Base-by-base conservation (phyloP, 2,797 vertebrate genomes). In the Carcharodon carcharias region DNA sequence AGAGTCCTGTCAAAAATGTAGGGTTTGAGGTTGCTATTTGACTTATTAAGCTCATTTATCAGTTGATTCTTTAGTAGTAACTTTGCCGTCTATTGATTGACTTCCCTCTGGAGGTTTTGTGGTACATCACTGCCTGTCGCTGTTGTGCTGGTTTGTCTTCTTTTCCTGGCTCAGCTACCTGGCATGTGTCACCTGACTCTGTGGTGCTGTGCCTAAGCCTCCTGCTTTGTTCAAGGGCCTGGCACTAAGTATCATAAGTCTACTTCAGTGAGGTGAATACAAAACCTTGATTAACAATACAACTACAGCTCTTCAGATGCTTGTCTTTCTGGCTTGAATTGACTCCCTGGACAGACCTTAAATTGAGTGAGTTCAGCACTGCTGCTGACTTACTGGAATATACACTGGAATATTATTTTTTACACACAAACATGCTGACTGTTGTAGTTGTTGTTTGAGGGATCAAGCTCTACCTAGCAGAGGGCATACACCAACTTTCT, bases 1-100 rank as follows among this genome's bases (percentile, higher is more conserved):
- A 93, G 91, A 93, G 91, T 93, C 91, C 65, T 65, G 91, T 16
- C 91, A 93, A 45, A 65, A 93, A 93, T 93, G n/a, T 65, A 45
- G 35, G 91, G 91, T n/a, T 93, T 65, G 91, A 23, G 23, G 63
- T 65, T 93, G 63, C n/a, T 65, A 7, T 23, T 35, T 58, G 12
- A 58, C 56, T 61, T 91, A 31, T 28, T 91, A 93, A 93, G 91
- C 18, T 93, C 58, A 93, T 65, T 93, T 93, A 40, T 93, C 91
- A 92, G 88, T 31, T 16, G 28, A 31, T 91, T 28, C 58, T 91
- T 91, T 91, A 91, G 63, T 65, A 93, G 61, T 65, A 40, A n/a
- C 35, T 40, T 65, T 0, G n/a, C 35, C n/a, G 1, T 82, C 40
- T 45, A 5, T 82, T 45, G 40, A 18, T 45, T 82, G 91, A 93